Percentiles rank a stretch among this genome's conserved stretches.
These are phyloP conservation scores for Antigone vipio DNA, from an alignment of 2,113 vertebrate genomes.

Conservation along the genomic window DNA sequence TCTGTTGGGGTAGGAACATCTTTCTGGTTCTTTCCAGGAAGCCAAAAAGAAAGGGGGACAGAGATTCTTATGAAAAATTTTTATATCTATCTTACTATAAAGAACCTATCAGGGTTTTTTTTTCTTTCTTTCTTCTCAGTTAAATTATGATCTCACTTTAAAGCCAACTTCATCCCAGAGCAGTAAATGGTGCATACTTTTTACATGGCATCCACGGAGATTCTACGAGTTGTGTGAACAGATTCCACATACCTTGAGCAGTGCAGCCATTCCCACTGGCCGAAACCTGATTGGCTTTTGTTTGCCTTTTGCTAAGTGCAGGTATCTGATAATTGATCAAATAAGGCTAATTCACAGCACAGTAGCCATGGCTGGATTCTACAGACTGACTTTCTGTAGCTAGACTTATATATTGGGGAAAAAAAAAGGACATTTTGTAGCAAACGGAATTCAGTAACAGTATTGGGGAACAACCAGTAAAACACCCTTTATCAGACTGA, in stretches of 20 bases:
- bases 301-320: conserved; percentile 73
- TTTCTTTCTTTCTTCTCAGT: conserved; percentile 1
- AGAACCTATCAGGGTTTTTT: conserved; percentile 59
- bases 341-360: conserved; percentile 73
- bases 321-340: conserved; percentile 72
- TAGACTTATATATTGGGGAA: conserved; percentile 63
- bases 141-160: conserved; percentile 69
- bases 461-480: conserved; percentile 67
- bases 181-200: conserved; percentile 64
- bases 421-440: conserved; percentile 63
- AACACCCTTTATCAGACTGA: conserved; percentile 25
- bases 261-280: conserved; percentile 40
- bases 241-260: conserved; percentile 26
- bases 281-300: conserved; percentile 69
- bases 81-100: conserved; percentile 74
- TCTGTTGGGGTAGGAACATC: conserved; percentile 61
- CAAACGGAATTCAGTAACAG: conserved; percentile 65
- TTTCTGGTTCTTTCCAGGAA: conserved; percentile 67
- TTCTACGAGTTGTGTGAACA: conserved; percentile 16
- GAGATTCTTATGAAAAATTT: conserved; percentile 72
- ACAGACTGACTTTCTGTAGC: conserved; percentile 71
- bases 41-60: conserved; percentile 68
- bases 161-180: conserved; percentile 69
- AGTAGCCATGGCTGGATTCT: conserved; percentile 65
- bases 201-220: conserved; percentile 55